Evolutionary conservation across 1,140 invertebrate genomes (phyloP), one percentile per base, ranked within the genome.

Genomic region (Melanaphis sacchari): DNA sequence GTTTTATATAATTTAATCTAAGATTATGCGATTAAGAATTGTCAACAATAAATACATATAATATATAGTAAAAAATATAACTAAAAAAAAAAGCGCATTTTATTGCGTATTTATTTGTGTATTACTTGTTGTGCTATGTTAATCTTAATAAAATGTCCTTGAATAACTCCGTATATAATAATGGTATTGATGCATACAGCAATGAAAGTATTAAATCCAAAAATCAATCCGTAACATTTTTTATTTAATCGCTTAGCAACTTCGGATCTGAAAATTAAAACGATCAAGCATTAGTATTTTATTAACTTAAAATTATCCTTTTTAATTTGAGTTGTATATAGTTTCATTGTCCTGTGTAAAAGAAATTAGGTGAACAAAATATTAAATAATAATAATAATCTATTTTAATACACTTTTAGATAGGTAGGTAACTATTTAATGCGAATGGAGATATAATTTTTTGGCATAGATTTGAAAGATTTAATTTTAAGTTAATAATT

Each of bases 171-270:
- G 9, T 85, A 93, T n/a, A 93, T 93, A 21, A 93, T 49, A 36
- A 93, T 84, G 18, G 93, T 90, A 43, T 89, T 89, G 18, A 96
- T 94, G 5, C 95, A 54, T 11, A 96, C 94, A 36, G 96, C 95
- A 18, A 96, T 43, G 94, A 96, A 96, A 38, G 95, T 96, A 93
- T 96, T 96, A 76, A 96, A 95, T 49, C 96, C 96, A 95, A 96
- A 96, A 87, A 96, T 95, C 18, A 96, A 94, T 15, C 96, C 96
- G 94, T 95, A 96, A 93, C 95, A 95, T 82, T 96, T 95, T 46
- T 94, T 94, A 36, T 94, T 94, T 31, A 96, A 94, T 46, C 95
- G 94, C 91, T 95, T 95, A 5, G 96, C 96, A 5, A 96, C 95
- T 94, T 96, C 96, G 52, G 95, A 95, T 93, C 96, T 96, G 94